Evolutionary conservation across 2,888 invertebrate genomes (phyloP).

Genomic region (Orthosia incerta): DNA sequence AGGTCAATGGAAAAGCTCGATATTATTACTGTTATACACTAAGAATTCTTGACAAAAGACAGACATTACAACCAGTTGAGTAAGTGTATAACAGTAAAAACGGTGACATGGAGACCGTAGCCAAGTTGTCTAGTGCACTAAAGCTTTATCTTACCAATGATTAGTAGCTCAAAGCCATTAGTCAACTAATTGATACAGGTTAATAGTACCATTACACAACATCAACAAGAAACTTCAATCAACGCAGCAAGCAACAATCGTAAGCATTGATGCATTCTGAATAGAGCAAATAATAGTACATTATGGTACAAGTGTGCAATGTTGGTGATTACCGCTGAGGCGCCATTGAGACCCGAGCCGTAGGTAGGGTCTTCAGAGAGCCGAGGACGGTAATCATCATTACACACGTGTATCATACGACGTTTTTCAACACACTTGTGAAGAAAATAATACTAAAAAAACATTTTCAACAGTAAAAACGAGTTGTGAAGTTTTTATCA

Average conservation of each 20-base stretch:
- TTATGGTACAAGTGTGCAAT: too few species aligned
- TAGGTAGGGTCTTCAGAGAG: too few species aligned
- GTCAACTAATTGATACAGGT: conserved; percentile 8
- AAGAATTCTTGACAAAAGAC: background rate
- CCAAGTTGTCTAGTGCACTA: conserved; percentile 19
- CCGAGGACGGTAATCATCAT: too few species aligned
- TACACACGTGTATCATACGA: too few species aligned
- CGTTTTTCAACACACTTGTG: too few species aligned
- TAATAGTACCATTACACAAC: background rate
- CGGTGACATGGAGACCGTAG: background rate
- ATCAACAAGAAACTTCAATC: background rate
- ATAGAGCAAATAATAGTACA: too few species aligned
- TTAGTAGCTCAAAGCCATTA: conserved; percentile 29
- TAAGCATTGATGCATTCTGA: background rate
- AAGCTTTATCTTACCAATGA: conserved; percentile 16
- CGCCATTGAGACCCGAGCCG: too few species aligned
- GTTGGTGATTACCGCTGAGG: too few species aligned
- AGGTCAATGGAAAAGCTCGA: background rate
- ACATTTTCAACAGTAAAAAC: too few species aligned
- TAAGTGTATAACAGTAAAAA: background rate
- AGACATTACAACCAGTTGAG: background rate
- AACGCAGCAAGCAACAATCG: background rate
- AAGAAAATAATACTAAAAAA: too few species aligned
- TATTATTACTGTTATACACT: background rate
- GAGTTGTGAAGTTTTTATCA: too few species aligned